A percentile compares a stretch with the other conserved stretches of the same genome.
Evolutionary conservation across 2,797 vertebrate genomes (phyloP).

Genomic region (Anabacerthia variegaticeps): DNA sequence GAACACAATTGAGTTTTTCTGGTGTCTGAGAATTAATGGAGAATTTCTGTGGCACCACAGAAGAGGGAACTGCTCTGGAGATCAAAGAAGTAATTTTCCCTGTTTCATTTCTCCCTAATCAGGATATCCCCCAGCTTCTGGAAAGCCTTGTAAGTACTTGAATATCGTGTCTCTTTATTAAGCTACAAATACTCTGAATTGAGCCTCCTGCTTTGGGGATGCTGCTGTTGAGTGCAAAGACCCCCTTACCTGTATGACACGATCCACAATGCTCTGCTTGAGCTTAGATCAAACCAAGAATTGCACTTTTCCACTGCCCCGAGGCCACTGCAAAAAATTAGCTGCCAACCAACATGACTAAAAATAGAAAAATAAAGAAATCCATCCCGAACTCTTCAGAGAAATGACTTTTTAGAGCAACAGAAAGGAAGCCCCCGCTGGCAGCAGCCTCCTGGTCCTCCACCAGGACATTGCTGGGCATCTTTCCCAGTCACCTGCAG

Average conservation of each 20-base stretch:
- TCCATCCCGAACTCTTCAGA: rapidly evolving
- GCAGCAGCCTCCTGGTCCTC: neutral
- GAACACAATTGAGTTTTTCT: neutral
- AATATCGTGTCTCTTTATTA: neutral
- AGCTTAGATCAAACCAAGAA: neutral
- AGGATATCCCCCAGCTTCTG: neutral
- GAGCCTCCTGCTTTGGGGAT: neutral
- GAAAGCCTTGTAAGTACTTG: neutral
- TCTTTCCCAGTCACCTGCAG: neutral
- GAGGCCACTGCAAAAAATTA: neutral
- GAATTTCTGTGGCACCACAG: neutral
- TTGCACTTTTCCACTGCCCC: neutral
- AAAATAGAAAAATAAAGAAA: neutral
- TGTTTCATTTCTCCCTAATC: neutral
- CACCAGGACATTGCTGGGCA: neutral
- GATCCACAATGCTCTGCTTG: rapidly evolving
- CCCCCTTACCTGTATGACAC: rapidly evolving
- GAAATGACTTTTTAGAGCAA: neutral
- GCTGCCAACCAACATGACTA: neutral
- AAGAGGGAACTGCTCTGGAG: neutral
- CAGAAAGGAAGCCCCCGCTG: neutral
- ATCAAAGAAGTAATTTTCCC: neutral
- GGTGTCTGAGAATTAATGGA: neutral
- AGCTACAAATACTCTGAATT: neutral
- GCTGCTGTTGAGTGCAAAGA: neutral